Conservation (phyloP, 1,140 invertebrate genomes). For the Vanessa tameamea region DNA sequence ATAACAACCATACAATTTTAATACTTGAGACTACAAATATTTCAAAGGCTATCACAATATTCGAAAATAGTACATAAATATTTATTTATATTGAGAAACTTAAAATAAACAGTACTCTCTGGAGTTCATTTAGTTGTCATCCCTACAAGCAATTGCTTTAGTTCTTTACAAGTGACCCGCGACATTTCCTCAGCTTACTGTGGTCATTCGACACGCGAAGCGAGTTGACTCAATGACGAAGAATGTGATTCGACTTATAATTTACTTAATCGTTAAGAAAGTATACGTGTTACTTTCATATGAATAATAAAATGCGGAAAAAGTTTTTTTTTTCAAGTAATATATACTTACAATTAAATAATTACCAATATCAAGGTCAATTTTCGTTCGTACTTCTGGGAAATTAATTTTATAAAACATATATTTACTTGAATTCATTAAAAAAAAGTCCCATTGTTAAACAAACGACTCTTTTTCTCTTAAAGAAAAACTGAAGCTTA, state of each 20-base stretch:
- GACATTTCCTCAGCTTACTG: constrained; percentile 15
- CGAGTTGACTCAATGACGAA: constrained; percentile 7
- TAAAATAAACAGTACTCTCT: background rate
- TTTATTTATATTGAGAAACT: background rate
- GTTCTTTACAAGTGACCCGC: constrained; percentile 27
- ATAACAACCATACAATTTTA: no score
- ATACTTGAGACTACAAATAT: no score
- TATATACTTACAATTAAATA: background rate
- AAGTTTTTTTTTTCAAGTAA: background rate
- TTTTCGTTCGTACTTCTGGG: background rate
- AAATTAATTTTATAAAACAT: background rate
- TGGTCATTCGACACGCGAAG: constrained; percentile 18
- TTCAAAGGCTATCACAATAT: no score
- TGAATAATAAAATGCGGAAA: background rate
- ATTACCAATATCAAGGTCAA: background rate
- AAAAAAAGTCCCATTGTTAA: no score
- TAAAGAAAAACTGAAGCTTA: no score
- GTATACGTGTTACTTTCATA: constrained; percentile 17
- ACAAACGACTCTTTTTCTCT: no score
- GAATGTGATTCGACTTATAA: constrained; percentile 26
- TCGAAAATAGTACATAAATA: no score
- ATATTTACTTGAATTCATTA: no score
- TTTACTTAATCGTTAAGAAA: constrained; percentile 34
- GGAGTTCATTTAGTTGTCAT: background rate
- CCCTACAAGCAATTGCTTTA: constrained; percentile 16